Evolutionary conservation across 1,140 invertebrate species (phyloP).

Genomic region (Diachasmimorpha longicaudata): DNA sequence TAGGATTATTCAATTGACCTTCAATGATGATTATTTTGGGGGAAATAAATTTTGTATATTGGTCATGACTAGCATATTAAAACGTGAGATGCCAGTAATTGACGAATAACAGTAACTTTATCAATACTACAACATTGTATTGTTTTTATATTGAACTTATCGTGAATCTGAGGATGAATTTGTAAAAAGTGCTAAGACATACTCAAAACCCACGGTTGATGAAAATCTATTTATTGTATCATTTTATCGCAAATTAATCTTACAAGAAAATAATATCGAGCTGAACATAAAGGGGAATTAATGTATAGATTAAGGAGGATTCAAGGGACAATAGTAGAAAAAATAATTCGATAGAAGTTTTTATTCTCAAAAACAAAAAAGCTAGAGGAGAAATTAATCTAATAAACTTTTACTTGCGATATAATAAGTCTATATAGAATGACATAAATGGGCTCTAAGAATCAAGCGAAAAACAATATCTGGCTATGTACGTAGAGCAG

Average conservation of each 20-base stretch:
- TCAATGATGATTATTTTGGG: not conserved
- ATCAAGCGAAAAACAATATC: not conserved
- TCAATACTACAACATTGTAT: constrained; percentile 24
- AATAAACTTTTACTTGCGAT: not conserved
- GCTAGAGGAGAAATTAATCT: not conserved
- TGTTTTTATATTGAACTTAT: constrained; percentile 31
- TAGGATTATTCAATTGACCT: not conserved
- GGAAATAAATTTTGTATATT: not conserved
- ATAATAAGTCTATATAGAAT: not conserved
- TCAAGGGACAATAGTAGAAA: not conserved
- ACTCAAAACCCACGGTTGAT: constrained; percentile 11
- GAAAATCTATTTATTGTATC: not conserved
- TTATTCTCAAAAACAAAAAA: not conserved
- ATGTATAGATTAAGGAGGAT: not conserved
- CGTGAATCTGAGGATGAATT: constrained; percentile 20
- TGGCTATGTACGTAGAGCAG: not conserved
- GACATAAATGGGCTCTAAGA: not conserved
- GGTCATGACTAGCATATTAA: not conserved
- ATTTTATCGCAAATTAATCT: not conserved
- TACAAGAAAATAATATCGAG: not conserved
- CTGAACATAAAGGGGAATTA: not conserved
- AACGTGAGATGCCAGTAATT: not conserved
- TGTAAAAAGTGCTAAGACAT: constrained; percentile 20
- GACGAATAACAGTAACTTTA: constrained; percentile 17
- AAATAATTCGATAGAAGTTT: not conserved